Percentiles rank a stretch among this genome's conserved stretches.
These are phyloP conservation scores for Erpornis zantholeuca DNA, from an alignment of 2,113 vertebrate genomes.

Conservation along the genomic window DNA sequence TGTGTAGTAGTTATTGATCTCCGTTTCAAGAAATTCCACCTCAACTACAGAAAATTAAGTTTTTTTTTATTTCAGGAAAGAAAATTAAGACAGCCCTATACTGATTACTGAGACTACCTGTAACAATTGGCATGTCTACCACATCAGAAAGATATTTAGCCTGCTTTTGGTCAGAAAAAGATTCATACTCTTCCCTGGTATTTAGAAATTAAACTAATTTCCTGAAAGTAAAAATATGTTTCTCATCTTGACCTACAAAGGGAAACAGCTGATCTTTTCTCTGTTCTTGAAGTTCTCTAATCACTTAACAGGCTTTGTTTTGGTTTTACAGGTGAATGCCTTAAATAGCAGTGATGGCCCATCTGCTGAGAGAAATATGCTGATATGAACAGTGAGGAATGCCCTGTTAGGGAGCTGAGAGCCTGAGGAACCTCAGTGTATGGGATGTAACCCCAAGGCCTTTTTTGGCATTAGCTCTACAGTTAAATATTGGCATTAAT, in stretches of 20 bases:
- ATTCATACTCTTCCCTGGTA: not conserved
- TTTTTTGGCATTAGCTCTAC: not conserved
- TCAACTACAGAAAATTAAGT: not conserved
- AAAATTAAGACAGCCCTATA: not conserved
- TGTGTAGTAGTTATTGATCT: constrained; percentile 51
- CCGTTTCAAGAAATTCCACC: constrained; percentile 48
- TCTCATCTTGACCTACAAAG: constrained; percentile 5
- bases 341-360: not conserved
- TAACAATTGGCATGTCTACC: not conserved
- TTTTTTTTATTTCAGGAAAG: not conserved
- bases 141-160: constrained; percentile 14
- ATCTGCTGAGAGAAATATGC: not conserved
- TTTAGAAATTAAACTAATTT: constrained; percentile 42
- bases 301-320: not conserved
- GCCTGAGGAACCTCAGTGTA: not conserved
- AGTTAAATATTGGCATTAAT: not conserved
- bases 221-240: constrained; percentile 4
- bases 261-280: not conserved
- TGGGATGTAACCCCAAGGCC: not conserved
- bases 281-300: not conserved
- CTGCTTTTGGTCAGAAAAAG: constrained; percentile 16
- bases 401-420: not conserved
- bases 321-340: not conserved
- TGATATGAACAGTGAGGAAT: not conserved
- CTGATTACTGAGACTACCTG: constrained; percentile 9